Conservation (phyloP, 2,113 vertebrate genomes). For the Rhinogobius similis region DNA sequence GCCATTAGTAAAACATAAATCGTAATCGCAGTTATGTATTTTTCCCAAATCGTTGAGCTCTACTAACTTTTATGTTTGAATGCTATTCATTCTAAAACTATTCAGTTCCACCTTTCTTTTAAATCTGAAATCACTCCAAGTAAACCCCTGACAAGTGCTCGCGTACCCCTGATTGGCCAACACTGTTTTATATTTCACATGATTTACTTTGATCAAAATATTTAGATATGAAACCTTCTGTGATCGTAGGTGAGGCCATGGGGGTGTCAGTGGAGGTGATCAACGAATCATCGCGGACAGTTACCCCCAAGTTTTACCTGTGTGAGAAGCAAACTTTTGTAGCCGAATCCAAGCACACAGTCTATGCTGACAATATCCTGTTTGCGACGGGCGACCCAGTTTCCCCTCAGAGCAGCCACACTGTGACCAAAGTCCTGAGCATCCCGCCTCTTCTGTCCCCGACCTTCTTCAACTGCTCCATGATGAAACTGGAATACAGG, state of each 20-base stretch:
- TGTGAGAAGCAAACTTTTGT: slow-evolving; percentile 72
- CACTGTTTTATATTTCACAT: background rate
- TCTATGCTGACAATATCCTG: slow-evolving; percentile 52
- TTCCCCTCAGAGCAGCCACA: slow-evolving; percentile 33
- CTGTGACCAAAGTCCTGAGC: slow-evolving; percentile 49
- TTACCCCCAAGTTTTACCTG: slow-evolving; percentile 64
- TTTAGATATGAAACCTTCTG: background rate
- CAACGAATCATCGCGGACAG: slow-evolving; percentile 45
- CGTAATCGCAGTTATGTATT: too few species aligned
- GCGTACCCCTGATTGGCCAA: too few species aligned
- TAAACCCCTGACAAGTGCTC: too few species aligned
- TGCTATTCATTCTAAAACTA: too few species aligned
- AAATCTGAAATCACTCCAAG: too few species aligned
- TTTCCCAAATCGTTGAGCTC: too few species aligned
- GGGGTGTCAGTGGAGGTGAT: slow-evolving; percentile 54
- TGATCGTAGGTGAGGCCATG: slow-evolving; percentile 56
- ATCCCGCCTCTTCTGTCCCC: slow-evolving; percentile 46
- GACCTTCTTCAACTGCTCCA: slow-evolving; percentile 72
- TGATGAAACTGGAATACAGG: slow-evolving; percentile 70
- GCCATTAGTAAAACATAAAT: too few species aligned
- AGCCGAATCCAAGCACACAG: slow-evolving; percentile 37
- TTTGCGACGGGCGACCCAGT: slow-evolving; percentile 52
- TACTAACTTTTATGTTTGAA: too few species aligned
- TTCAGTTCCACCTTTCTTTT: too few species aligned
- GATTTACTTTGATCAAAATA: background rate